Percentiles rank a stretch among this genome's conserved stretches.
Conservation (phyloP, 2,113 vertebrate genomes). For the Leiothrix lutea region DNA sequence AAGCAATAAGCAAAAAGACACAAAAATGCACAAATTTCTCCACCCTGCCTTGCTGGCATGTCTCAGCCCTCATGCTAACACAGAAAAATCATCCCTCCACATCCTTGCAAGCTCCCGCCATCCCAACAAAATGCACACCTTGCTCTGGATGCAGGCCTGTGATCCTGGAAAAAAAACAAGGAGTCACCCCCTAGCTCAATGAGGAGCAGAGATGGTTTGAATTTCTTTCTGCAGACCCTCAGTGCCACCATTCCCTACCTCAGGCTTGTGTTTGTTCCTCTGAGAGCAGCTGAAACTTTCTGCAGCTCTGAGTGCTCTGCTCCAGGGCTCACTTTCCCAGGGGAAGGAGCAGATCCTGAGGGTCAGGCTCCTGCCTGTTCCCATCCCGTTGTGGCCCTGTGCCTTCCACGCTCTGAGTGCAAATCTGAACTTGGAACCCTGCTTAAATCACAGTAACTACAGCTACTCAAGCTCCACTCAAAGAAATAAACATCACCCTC, state of each 20-base stretch:
- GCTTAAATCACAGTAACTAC: neutral
- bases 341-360: neutral
- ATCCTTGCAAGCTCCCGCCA: neutral
- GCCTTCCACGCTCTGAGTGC: neutral
- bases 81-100: neutral
- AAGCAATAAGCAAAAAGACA: neutral
- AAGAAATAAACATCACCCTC: neutral
- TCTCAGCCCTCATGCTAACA: neutral
- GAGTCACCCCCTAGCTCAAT: neutral
- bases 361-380: neutral
- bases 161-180: neutral
- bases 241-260: neutral
- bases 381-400: neutral
- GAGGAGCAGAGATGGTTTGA: neutral
- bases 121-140: neutral
- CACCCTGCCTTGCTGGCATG: neutral
- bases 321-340: neutral
- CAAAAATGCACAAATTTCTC: neutral
- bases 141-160: neutral
- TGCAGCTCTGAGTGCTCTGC: neutral
- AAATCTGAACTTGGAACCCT: neutral
- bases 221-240: neutral
- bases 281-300: neutral
- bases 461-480: neutral
- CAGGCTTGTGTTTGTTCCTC: neutral